phyloP scores from a whole-genome alignment of 2,113 vertebrate genomes.

The Emydocephalus ijimae region DNA sequence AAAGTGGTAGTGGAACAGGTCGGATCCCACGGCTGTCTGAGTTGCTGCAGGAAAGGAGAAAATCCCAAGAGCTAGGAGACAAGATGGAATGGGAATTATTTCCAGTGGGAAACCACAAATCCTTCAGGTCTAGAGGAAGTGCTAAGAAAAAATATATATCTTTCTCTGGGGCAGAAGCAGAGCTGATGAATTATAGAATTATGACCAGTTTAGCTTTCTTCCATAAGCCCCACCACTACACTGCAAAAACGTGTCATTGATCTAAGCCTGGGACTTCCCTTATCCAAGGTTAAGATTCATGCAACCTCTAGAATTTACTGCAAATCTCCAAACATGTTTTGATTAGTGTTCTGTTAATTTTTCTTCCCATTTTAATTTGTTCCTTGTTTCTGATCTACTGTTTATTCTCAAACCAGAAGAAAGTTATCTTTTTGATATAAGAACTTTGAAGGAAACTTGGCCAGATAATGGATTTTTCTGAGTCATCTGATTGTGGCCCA shows the following conservation, averaged over 20 bases:
- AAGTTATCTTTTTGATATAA: neutral
- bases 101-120: neutral
- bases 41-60: neutral
- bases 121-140: neutral
- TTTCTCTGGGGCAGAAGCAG: neutral
- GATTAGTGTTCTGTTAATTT: neutral
- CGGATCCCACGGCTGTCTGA: neutral
- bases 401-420: neutral
- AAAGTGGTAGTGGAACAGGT: too few species aligned
- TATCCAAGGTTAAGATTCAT: neutral
- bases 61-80: neutral
- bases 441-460: conserved; percentile 7
- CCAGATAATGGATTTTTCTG: conserved; percentile 17
- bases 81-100: neutral
- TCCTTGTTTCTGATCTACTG: neutral
- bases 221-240: neutral
- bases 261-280: neutral
- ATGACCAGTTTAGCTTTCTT: neutral
- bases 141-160: neutral
- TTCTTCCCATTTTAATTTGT: neutral
- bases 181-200: neutral
- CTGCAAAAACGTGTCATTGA: neutral
- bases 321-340: neutral
- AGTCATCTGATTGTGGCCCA: conserved; percentile 11
- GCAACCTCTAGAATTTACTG: neutral